phyloP scores from a whole-genome alignment of 2,113 vertebrate species.

The Callorhinus ursinus region DNA sequence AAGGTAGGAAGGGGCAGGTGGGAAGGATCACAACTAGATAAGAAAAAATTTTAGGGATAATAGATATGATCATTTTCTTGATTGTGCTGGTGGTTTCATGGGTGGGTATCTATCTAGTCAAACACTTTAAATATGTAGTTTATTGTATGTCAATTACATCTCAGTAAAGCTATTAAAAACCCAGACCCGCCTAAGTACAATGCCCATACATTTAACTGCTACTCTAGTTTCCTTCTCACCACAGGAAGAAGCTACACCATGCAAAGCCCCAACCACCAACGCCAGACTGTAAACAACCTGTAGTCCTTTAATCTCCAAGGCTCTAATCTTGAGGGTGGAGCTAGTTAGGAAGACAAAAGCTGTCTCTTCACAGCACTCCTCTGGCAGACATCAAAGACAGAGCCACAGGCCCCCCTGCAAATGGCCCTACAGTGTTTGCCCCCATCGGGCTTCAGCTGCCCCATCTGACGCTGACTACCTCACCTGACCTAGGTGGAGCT shows the following conservation, averaged over 20 bases:
- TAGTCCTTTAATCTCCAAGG: background rate
- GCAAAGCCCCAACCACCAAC: background rate
- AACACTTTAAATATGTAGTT: background rate
- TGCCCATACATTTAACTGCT: background rate
- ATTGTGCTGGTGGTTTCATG: background rate
- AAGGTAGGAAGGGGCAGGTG: background rate
- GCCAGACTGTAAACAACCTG: background rate
- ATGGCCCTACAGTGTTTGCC: background rate
- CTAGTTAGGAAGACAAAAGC: background rate
- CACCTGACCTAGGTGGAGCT: background rate
- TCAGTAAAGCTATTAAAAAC: background rate
- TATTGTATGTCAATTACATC: background rate
- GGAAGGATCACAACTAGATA: background rate
- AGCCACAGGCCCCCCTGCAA: background rate
- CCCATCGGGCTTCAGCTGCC: rapidly evolving
- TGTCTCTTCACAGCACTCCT: background rate
- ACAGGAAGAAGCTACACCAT: background rate
- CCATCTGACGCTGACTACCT: background rate
- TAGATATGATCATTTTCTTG: background rate
- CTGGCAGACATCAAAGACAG: background rate
- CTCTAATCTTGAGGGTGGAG: background rate
- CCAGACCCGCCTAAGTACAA: background rate
- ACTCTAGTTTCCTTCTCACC: background rate
- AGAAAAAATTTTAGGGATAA: background rate
- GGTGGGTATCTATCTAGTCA: too few species aligned